phyloP scores from a whole-genome alignment of 2,888 invertebrate species.

The Latheticus oryzae region DNA sequence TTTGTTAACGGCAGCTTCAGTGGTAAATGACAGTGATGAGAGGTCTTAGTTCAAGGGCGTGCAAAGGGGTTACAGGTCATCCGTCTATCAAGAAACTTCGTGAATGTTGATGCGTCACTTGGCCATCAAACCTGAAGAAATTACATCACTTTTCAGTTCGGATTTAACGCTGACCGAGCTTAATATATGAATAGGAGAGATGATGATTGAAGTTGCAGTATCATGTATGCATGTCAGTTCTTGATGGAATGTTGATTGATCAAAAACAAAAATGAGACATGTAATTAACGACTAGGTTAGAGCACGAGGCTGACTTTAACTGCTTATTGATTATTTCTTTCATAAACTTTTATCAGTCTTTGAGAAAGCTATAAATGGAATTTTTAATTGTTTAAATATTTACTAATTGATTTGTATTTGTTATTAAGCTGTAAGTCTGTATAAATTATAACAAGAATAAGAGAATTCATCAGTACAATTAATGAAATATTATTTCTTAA shows the following conservation, averaged over 20 bases:
- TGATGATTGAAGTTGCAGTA: conserved; percentile 36
- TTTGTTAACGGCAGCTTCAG: conserved; percentile 39
- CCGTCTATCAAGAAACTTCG: conserved; percentile 39
- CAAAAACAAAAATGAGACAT: conserved; percentile 32
- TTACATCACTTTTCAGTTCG: conserved; percentile 30
- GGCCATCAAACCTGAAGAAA: conserved; percentile 29
- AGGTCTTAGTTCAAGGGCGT: conserved; percentile 44
- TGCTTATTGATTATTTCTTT: conserved; percentile 17
- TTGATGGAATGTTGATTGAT: conserved; percentile 38
- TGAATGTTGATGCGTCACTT: conserved; percentile 38
- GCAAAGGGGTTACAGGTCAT: conserved; percentile 46
- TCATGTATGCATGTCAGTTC: conserved; percentile 36
- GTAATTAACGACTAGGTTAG: conserved; percentile 35
- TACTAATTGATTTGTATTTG: no score
- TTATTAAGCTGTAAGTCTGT: no score
- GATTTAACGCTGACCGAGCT: conserved; percentile 23
- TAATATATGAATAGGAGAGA: conserved; percentile 35
- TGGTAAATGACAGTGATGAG: conserved; percentile 45
- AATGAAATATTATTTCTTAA: no score
- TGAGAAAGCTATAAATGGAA: no score
- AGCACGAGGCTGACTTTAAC: conserved; percentile 28
- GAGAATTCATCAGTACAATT: no score
- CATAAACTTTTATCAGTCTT: no score
- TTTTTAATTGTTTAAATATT: no score
- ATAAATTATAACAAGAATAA: no score